Evolutionary conservation across 2,888 invertebrate genomes (phyloP), one percentile per base, ranked within the genome.

Genomic region (Galeopsomyia nigrocyanea): DNA sequence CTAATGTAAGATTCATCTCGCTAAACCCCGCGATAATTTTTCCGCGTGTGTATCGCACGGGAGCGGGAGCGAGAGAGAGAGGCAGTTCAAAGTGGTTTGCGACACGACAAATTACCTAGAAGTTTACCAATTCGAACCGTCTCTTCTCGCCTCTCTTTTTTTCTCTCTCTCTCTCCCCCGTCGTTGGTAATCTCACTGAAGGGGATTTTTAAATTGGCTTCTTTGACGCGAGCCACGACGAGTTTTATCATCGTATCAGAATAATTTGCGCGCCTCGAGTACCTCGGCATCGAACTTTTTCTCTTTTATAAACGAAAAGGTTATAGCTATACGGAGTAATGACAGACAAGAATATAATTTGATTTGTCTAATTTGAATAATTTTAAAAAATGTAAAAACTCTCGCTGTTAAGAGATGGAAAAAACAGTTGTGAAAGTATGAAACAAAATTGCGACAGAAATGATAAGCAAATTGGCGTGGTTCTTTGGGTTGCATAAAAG

Each of bases 141-240:
- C 63, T 53, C 51, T 19, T 5, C n/a, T 31, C 26, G n/a, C 56
- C 3, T 7, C 49, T 49, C 22, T 39, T 16, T 47, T 21, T 57
- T 39, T 26, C 31, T 57, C 26, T 53, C 26, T 62, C 39, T 65
- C 22, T 51, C 39, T 47, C 5, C 77, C 76, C 77, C 78, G 26
- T 63, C 61, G 75, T 78, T 78, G 81, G 82, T 83, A 84, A 83
- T 85, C 84, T 84, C 82, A 83, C 82, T 83, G 75, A 76, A 83
- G 83, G 82, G 85, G 81, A 82, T 84, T 84, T 86, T 86, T 85
- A 86, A 86, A 86, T 86, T 86, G 85, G 83, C 80, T 85, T 80
- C 85, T 86, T 86, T 86, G 86, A 86, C 81, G 82, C 82, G 78
- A 80, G 80, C 80, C 81, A 82, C 81, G 83, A 84, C 83, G 85